Evolutionary conservation across 1,140 invertebrate genomes (phyloP), one percentile per base, ranked within the genome.

Genomic region (Heliothis virescens): DNA sequence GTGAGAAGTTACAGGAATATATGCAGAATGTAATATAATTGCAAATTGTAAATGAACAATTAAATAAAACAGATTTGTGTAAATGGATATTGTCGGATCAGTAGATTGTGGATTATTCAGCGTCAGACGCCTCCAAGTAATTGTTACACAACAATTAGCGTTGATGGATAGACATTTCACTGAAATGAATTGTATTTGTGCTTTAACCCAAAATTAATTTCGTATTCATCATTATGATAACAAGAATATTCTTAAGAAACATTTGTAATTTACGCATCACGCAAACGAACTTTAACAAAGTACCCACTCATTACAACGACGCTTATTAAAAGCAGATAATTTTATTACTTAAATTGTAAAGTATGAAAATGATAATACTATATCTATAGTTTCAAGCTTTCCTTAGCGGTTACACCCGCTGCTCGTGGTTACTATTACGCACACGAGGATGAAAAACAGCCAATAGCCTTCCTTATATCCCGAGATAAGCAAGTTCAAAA

Each of bases 161-260:
- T 77, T 87, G 80, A 87, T 87, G 80, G 84, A 87, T 87, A 84
- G 65, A 79, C 77, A 81, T 67, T 75, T 72, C 80, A 82, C 75
- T 69, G 74, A 74, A 85, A 83, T 71, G 50, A 80, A 69, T 69
- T 69, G 65, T 69, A 53, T 74, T 74, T 62, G 47, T 21, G 16
- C 34, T 16, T 60, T 41, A 74, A 48, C 72, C 72, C 55, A 74
- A 50, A 59, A 79, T 79, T 71, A 50, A 79, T 60, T 79, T 77
- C 21, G 77, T 65, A 79, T 79, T 78, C 53, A 75, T 50, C 18
- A 74, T 74, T 18, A 60, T 72, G 67, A n/a, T 41, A 72, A 55
- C 67, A 53, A 29, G 52, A 72, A 72, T 13, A 63, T 26, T 41
- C 60, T 63, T 16, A 12, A 63, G 15, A 41, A 41, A 41, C 60